phyloP scores from a whole-genome alignment of 1,140 invertebrate genomes.

The Eubasilissa regina region DNA sequence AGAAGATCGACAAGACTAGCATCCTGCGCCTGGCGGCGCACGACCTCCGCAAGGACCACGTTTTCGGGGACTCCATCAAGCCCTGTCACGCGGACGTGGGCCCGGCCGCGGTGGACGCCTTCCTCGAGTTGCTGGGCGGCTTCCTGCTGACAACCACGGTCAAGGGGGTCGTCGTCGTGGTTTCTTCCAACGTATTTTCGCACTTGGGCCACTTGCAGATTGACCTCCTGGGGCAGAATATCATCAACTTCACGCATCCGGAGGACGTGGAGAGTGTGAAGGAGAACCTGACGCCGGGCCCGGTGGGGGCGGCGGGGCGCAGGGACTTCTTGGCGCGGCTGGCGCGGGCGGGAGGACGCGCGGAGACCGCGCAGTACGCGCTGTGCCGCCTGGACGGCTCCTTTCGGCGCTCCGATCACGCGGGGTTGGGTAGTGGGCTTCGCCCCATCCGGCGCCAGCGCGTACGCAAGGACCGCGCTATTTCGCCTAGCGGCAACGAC shows the following conservation, averaged over 20 bases:
- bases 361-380: slow-evolving; percentile 83
- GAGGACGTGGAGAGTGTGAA: slow-evolving; percentile 86
- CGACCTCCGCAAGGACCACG: slow-evolving; percentile 76
- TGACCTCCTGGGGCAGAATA: slow-evolving; percentile 89
- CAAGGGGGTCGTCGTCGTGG: slow-evolving; percentile 88
- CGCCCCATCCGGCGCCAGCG: slow-evolving; percentile 71
- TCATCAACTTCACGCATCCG: slow-evolving; percentile 85
- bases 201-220: slow-evolving; percentile 88
- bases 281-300: slow-evolving; percentile 75
- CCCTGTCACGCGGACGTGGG: slow-evolving; percentile 67
- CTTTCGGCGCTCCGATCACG: slow-evolving; percentile 72
- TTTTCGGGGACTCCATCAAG: slow-evolving; percentile 73
- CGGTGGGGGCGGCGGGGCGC: slow-evolving; percentile 66
- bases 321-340: slow-evolving; percentile 75
- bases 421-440: slow-evolving; percentile 70
- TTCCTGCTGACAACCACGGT: slow-evolving; percentile 87
- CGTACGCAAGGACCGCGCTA: slow-evolving; percentile 70
- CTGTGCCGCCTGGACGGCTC: slow-evolving; percentile 77
- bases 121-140: slow-evolving; percentile 76
- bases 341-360: slow-evolving; percentile 77
- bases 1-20: slow-evolving; percentile 92
- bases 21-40: slow-evolving; percentile 89
- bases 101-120: slow-evolving; percentile 68
- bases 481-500: slow-evolving; percentile 74
- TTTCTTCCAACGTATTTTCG: slow-evolving; percentile 88